These are phyloP conservation scores for Eclectus roratus DNA, from an alignment of 2,113 vertebrate genomes.

Conservation along the genomic window DNA sequence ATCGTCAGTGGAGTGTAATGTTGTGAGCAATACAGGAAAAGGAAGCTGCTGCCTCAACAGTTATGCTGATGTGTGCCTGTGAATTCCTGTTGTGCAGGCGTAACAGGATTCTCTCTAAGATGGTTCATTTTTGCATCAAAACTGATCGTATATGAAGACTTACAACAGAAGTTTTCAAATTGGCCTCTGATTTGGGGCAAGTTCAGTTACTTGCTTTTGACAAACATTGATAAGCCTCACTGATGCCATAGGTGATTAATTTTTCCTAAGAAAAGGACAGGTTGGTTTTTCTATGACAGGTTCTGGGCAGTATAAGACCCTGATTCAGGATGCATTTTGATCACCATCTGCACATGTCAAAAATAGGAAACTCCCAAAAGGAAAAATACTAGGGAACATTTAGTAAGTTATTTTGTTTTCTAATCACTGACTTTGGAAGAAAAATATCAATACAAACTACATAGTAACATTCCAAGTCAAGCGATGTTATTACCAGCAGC, in stretches of 20 bases:
- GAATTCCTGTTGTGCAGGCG: accelerated
- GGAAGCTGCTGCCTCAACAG: neutral
- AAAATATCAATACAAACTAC: neutral
- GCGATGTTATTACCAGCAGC: neutral
- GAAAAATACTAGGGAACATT: neutral
- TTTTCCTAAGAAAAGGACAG: neutral
- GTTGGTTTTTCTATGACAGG: neutral
- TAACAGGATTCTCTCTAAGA: neutral
- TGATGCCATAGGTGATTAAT: accelerated
- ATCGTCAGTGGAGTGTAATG: neutral
- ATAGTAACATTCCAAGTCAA: neutral
- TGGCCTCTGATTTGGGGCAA: neutral
- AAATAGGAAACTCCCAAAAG: neutral
- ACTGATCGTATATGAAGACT: neutral
- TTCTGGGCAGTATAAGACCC: neutral
- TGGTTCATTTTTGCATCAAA: neutral
- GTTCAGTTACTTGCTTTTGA: neutral
- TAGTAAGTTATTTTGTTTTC: neutral
- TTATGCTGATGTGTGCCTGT: neutral
- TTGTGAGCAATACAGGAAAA: neutral
- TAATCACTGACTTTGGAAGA: neutral
- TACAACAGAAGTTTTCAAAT: neutral
- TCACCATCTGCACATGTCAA: neutral
- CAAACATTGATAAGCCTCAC: neutral
- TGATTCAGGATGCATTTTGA: neutral